Conservation (phyloP, 1,140 invertebrate genomes). For the Bombus difficillimus region DNA sequence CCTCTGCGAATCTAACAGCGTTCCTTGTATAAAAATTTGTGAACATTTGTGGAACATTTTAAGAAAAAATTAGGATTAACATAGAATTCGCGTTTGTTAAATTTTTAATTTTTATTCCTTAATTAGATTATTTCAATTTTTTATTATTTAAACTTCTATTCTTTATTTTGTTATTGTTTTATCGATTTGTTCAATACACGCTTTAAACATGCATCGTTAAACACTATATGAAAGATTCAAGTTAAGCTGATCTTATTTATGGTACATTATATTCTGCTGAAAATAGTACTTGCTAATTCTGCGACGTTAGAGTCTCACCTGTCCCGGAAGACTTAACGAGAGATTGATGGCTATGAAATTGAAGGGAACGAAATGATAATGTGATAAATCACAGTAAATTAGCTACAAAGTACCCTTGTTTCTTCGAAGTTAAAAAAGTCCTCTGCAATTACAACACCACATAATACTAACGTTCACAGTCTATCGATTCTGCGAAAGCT, state of each 20-base stretch:
- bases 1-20: no score
- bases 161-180: background rate
- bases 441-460: no score
- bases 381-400: slow-evolving; percentile 12
- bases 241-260: background rate
- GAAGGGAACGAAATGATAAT: slow-evolving; percentile 9
- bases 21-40: no score
- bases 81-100: no score
- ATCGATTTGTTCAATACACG: background rate
- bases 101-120: no score
- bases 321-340: slow-evolving; percentile 16
- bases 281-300: background rate
- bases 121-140: no score
- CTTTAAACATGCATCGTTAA: no score
- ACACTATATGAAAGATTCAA: no score
- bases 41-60: no score
- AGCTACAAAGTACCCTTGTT: background rate
- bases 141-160: no score
- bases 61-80: no score
- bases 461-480: background rate
- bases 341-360: slow-evolving; percentile 19
- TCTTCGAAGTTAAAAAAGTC: background rate
- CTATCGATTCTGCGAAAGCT: background rate
- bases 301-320: background rate
- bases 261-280: no score